A percentile compares a stretch with the other conserved stretches of the same genome.
These are phyloP conservation scores for Drosophila diplacantha DNA, from an alignment of 2,888 invertebrate genomes.

Conservation along the genomic window DNA sequence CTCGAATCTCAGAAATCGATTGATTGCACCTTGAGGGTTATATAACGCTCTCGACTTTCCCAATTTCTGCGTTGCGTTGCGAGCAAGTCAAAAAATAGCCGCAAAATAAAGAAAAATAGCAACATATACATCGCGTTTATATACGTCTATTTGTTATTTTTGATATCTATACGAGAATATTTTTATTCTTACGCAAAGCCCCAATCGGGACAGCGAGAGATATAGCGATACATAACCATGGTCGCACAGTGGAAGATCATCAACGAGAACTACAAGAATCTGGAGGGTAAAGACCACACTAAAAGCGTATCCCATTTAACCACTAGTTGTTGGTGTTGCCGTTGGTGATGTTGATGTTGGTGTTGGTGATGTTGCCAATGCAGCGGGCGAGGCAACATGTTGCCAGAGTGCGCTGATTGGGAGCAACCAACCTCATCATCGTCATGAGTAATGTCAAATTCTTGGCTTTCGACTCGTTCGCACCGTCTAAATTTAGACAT, in stretches of 20 bases:
- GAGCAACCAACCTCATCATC: conserved; percentile 16
- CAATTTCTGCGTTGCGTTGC: conserved; percentile 21
- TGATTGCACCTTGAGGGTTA: conserved; percentile 25
- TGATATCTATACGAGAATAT: conserved; percentile 41
- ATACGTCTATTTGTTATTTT: conserved; percentile 40
- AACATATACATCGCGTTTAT: conserved; percentile 25
- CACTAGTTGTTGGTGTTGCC: not conserved
- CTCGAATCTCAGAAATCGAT: conserved; percentile 15
- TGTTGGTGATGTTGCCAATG: conserved; percentile 10
- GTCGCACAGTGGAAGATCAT: conserved; percentile 73
- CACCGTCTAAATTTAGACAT: conserved; percentile 58
- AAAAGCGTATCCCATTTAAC: not conserved
- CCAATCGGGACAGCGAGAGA: conserved; percentile 26
- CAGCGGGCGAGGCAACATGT: conserved; percentile 36
- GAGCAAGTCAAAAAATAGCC: conserved; percentile 39
- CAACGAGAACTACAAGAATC: conserved; percentile 72
- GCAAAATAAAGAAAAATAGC: conserved; percentile 30
- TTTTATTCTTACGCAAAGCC: conserved; percentile 40
- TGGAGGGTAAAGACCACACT: conserved; percentile 66
- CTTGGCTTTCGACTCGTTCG: conserved; percentile 49
- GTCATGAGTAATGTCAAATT: conserved; percentile 52
- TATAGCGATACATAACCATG: conserved; percentile 50
- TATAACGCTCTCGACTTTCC: conserved; percentile 30
- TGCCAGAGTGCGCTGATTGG: conserved; percentile 20
- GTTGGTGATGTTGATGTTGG: not conserved